phyloP scores from a whole-genome alignment of 2,113 vertebrate genomes.

The Lophius piscatorius region DNA sequence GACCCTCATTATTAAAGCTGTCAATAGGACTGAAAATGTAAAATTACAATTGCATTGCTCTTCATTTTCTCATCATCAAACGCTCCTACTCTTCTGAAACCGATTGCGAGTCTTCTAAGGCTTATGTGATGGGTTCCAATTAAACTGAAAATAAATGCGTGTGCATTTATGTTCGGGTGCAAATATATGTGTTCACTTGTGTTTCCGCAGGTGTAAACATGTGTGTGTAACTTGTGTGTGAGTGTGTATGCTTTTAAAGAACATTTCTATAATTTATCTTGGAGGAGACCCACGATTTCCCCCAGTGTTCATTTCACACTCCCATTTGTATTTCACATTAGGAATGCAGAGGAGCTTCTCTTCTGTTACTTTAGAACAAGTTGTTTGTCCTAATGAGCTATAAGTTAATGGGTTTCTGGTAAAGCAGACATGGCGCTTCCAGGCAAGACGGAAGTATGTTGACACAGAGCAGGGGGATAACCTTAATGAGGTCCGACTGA shows the following conservation, averaged over 20 bases:
- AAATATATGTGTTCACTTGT: background rate
- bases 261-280: conserved; percentile 68
- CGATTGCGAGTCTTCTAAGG: conserved; percentile 24
- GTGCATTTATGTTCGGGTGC: conserved; percentile 15
- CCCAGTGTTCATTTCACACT: conserved; percentile 62
- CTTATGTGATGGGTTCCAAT: conserved; percentile 48
- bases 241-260: conserved; percentile 31
- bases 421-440: conserved; percentile 32
- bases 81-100: conserved; percentile 36
- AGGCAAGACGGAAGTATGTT: conserved; percentile 42
- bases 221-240: conserved; percentile 8
- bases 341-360: conserved; percentile 67
- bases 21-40: conserved; percentile 11
- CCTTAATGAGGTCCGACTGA: conserved; percentile 55
- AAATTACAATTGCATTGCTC: too few species aligned
- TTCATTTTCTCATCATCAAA: conserved; percentile 32
- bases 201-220: background rate
- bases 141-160: conserved; percentile 33
- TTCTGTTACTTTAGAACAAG: conserved; percentile 52
- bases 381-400: conserved; percentile 70
- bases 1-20: conserved; percentile 4
- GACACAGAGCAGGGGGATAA: conserved; percentile 42
- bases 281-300: conserved; percentile 56
- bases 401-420: conserved; percentile 53
- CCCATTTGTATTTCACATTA: conserved; percentile 62